Evolutionary conservation across 2,113 vertebrate species (phyloP).

Genomic region (Gadus macrocephalus): DNA sequence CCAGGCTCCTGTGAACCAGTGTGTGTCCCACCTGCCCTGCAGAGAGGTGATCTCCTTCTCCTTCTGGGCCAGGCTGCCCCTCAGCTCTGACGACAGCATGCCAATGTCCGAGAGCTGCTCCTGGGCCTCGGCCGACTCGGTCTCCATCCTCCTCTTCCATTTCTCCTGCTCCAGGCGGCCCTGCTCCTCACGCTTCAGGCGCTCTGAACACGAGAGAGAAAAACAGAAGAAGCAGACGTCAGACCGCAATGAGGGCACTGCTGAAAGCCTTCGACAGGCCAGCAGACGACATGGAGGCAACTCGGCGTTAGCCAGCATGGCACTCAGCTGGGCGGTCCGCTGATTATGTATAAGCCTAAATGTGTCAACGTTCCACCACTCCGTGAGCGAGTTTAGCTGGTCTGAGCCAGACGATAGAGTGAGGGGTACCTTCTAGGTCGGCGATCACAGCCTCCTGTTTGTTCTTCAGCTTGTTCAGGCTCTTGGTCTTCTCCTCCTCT

Average conservation of each 20-base stretch:
- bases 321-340: too few species aligned
- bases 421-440: conserved; percentile 80
- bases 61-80: conserved; percentile 76
- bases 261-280: too few species aligned
- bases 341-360: too few species aligned
- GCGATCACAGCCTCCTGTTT: conserved; percentile 85
- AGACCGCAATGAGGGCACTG: not conserved
- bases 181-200: conserved; percentile 89
- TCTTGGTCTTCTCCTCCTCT: conserved; percentile 89
- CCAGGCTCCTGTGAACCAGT: not conserved
- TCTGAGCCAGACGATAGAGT: too few species aligned
- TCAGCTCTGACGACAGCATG: conserved; percentile 76
- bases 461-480: conserved; percentile 84
- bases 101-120: conserved; percentile 84
- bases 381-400: too few species aligned
- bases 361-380: too few species aligned
- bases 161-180: conserved; percentile 87
- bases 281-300: too few species aligned
- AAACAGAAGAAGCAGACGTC: not conserved
- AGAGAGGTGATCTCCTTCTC: conserved; percentile 85
- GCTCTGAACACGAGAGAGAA: conserved; percentile 66
- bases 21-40: conserved; percentile 71
- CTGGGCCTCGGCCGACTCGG: conserved; percentile 81
- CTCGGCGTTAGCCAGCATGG: too few species aligned
- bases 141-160: conserved; percentile 81